These are phyloP conservation scores for Xiphorhynchus erythropygius DNA, from an alignment of 2,797 vertebrate genomes.

Conservation along the genomic window DNA sequence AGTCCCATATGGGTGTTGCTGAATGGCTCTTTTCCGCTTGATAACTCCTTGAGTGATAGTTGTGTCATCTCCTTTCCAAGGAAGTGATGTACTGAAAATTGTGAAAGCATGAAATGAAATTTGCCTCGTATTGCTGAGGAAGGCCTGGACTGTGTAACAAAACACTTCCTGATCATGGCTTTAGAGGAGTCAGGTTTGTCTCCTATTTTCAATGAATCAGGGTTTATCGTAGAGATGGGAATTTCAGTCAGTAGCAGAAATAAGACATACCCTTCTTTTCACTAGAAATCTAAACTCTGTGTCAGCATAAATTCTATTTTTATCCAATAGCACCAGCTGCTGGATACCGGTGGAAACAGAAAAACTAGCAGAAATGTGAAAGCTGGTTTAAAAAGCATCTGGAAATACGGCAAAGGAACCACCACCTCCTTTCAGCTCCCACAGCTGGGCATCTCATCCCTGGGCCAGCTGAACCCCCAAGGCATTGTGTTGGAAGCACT, in stretches of 20 bases:
- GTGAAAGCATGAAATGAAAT: neutral
- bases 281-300: neutral
- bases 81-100: fast-evolving
- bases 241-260: neutral
- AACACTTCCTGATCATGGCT: neutral
- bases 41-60: fast-evolving
- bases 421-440: neutral
- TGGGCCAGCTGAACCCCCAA: neutral
- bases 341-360: neutral
- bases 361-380: neutral
- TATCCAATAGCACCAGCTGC: conserved; percentile 16
- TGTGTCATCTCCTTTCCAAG: neutral
- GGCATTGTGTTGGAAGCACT: fast-evolving
- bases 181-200: neutral
- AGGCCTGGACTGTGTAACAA: neutral
- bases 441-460: neutral
- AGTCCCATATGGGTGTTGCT: fast-evolving
- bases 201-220: fast-evolving
- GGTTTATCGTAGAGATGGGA: neutral
- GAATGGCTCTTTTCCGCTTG: neutral
- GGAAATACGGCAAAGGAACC: neutral
- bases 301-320: neutral
- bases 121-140: neutral
- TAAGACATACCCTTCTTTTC: neutral
- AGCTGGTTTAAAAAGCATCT: neutral